Percentiles rank a stretch among this genome's conserved stretches.
Evolutionary conservation across 2,797 vertebrate genomes (phyloP).

Genomic region (Saxicola maurus): DNA sequence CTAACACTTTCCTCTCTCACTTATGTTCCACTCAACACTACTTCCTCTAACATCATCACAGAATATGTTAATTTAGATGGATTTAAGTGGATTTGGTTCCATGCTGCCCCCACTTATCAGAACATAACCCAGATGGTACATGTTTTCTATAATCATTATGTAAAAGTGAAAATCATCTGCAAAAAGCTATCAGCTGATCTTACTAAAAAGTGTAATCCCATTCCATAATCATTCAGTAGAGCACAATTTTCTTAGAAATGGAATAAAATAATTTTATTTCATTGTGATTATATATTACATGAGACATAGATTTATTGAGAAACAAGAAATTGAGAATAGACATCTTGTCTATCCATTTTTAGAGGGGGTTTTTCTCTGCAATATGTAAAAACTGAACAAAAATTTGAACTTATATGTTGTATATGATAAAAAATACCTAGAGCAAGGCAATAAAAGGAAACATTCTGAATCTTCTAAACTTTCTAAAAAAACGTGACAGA

Average conservation of each 20-base stretch:
- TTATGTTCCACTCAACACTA: not conserved
- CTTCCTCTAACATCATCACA: not conserved
- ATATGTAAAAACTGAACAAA: not conserved
- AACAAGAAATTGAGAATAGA: not conserved
- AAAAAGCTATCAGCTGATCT: not conserved
- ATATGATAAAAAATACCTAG: not conserved
- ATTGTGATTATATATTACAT: not conserved
- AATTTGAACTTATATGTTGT: not conserved
- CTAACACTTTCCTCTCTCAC: not conserved
- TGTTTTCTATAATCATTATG: not conserved
- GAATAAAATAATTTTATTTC: not conserved
- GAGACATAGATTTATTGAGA: not conserved
- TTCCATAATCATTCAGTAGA: not conserved
- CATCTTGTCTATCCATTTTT: not conserved
- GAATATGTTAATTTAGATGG: not conserved
- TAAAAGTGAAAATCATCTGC: not conserved
- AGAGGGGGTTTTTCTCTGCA: not conserved
- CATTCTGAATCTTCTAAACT: not conserved
- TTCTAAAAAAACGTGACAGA: not conserved
- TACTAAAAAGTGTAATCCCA: not conserved
- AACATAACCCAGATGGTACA: not conserved
- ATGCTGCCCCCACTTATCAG: not conserved
- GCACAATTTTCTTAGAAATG: not conserved
- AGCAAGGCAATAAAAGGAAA: not conserved
- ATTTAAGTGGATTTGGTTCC: not conserved